A percentile compares a stretch with the other conserved stretches of the same genome.
These are phyloP conservation scores for Jacana jacana DNA, from an alignment of 2,113 vertebrate species.

Conservation along the genomic window DNA sequence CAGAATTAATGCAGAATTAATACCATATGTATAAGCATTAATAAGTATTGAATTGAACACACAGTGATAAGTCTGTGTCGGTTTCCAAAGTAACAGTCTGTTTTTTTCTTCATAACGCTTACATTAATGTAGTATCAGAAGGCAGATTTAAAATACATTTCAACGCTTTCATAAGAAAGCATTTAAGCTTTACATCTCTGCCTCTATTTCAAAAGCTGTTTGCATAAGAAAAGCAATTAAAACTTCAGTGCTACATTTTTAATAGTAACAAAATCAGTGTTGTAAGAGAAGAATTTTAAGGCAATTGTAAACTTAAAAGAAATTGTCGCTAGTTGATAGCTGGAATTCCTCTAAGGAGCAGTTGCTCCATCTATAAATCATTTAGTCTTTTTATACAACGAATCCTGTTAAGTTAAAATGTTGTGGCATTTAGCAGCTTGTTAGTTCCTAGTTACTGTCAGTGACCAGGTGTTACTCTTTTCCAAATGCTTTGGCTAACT, in stretches of 20 bases:
- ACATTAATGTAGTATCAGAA: constrained; percentile 50
- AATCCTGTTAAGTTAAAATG: not conserved
- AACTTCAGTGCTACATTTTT: constrained; percentile 40
- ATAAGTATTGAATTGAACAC: constrained; percentile 76
- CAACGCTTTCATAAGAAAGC: constrained; percentile 33
- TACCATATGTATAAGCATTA: constrained; percentile 82
- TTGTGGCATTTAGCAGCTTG: not conserved
- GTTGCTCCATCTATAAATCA: not conserved
- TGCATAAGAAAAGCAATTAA: constrained; percentile 35
- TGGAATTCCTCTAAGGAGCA: not conserved
- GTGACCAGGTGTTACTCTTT: constrained; percentile 8
- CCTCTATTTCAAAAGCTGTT: constrained; percentile 51
- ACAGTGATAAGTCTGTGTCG: constrained; percentile 60
- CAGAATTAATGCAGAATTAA: constrained; percentile 84
- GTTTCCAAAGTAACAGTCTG: constrained; percentile 70
- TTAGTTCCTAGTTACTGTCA: constrained; percentile 1
- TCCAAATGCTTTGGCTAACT: not conserved
- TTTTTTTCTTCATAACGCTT: constrained; percentile 24
- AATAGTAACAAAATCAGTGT: constrained; percentile 2
- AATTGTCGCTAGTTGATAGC: not conserved
- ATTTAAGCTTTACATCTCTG: constrained; percentile 2
- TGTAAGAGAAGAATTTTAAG: constrained; percentile 15
- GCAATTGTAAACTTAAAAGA: constrained; percentile 40
- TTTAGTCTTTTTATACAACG: not conserved
- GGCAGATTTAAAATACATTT: constrained; percentile 50